Conservation (phyloP, 2,797 vertebrate genomes). For the Echiichthys vipera region DNA sequence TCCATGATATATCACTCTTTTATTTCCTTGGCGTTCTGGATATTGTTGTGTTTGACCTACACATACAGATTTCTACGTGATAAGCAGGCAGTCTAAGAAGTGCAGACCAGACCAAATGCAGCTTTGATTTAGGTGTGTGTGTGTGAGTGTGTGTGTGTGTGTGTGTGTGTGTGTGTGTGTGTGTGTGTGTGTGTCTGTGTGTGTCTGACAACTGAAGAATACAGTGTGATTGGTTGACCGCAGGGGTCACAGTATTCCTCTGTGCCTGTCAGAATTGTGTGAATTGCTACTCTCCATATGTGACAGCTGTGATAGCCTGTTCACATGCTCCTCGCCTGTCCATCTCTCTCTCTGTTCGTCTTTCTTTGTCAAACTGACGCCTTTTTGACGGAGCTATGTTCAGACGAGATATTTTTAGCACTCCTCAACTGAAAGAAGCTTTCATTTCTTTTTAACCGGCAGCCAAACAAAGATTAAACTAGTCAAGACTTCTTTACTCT, state of each 20-base stretch:
- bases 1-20: no score
- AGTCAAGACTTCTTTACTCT: neutral
- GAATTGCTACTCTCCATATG: neutral
- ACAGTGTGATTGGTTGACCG: neutral
- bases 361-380: conserved; percentile 4
- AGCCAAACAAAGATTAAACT: neutral
- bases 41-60: neutral
- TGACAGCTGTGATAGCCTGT: conserved; percentile 2
- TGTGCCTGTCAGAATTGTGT: neutral
- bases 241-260: neutral
- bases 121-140: neutral
- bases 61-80: neutral
- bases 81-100: neutral
- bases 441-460: neutral
- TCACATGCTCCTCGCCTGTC: neutral
- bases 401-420: neutral
- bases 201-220: conserved; percentile 1
- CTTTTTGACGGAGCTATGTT: neutral
- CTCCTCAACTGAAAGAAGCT: neutral
- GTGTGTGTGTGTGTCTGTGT: neutral
- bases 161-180: neutral
- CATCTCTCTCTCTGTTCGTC: neutral
- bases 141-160: no score
- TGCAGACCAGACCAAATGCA: neutral
- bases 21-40: no score